Base-by-base conservation (phyloP, 1,140 invertebrate genomes). In the Acromyrmex charruanus region DNA sequence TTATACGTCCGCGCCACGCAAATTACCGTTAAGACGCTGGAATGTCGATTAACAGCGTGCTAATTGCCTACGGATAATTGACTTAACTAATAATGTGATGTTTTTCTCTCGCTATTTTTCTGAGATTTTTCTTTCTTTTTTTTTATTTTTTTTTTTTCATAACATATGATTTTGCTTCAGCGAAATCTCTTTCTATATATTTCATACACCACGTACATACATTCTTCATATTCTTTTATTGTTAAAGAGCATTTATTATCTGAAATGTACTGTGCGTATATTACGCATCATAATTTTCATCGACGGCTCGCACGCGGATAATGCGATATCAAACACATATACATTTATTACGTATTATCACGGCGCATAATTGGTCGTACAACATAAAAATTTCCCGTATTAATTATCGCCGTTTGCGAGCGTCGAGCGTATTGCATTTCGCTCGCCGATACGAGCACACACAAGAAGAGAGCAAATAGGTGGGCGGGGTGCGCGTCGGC, bases 401-500 rank as follows among this genome's bases (percentile, higher is more conserved):
- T 88, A 90, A 90, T 90, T 90, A 90, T 82, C 82, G 81, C 84
- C 75, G 77, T 87, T 90, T 80, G 80, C 71, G 68, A 77, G 74
- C 72, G 87, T 35, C 77, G 72, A 59, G 44, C 66, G 59, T 51
- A 66, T 84, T 75, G 68, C 69, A 49, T 75, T 77, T 84, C 69
- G 69, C 55, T 49, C 39, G 69, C 55, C 69, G 80, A 75, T 75
- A 61, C 69, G 55, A 55, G 77, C 21, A 69, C 49, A 31, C 49
- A 31, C n/a, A 80, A 61, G 77, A 65, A 53, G 77, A 68, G 65
- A 12, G 84, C 66, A 79, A 82, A 89, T 87, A 84, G 72, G 39
- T 65, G 44, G 74, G 59, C 18, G 63, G 84, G 21, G 39, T 55
- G 51, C 39, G 80, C 49, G 25, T 59, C 16, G 85, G 35, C 85